Base-by-base conservation (phyloP, 2,888 invertebrate species). In the Lottia gigantea region DNA sequence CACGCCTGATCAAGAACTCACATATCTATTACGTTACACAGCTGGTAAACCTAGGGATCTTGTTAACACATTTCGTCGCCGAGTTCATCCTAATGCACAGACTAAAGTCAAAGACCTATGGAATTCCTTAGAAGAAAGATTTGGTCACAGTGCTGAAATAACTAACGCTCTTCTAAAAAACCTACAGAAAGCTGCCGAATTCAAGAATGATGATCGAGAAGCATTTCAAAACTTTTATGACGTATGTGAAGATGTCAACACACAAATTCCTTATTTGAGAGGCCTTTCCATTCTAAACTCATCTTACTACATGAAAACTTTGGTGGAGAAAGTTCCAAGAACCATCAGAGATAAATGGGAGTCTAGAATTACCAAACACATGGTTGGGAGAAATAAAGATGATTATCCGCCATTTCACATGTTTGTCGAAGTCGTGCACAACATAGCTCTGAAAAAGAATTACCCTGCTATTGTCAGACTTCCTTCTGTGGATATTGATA, bases 341-440 rank as follows among this genome's bases (percentile, higher is more conserved):
- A 23, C 23, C 23, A 55, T 55, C 23, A 55, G 23, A 6, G 55
- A 55, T 3, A 55, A 55, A 19, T 55, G 19, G 55, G 55, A 19
- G 23, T 11, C 19, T 19, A 55, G n/a, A 55, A 23, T 55, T 0
- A 55, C 55, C 7, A 55, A 55, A 23, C 23, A 55, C 14, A 55
- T 55, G 55, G 55, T 55, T 55, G 55, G 23, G 11, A 55, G 23
- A 55, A 1, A 19, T 2, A 55, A 55, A 23, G 55, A 55, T 23
- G 55, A 55, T 55, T 55, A 55, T 55, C 55, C 55, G 19, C 55
- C 55, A 55, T 55, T 55, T 23, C 14, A n/a, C 23, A n/a, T 55
- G 55, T 55, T 55, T 55, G 19, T 55, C 4, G 55, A 55, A 19
- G 19, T 55, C 11, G 23, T 55, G 4, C 55, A 55, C 55, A 55